Conservation (phyloP, 2,888 invertebrate genomes). For the Pocota personata region DNA sequence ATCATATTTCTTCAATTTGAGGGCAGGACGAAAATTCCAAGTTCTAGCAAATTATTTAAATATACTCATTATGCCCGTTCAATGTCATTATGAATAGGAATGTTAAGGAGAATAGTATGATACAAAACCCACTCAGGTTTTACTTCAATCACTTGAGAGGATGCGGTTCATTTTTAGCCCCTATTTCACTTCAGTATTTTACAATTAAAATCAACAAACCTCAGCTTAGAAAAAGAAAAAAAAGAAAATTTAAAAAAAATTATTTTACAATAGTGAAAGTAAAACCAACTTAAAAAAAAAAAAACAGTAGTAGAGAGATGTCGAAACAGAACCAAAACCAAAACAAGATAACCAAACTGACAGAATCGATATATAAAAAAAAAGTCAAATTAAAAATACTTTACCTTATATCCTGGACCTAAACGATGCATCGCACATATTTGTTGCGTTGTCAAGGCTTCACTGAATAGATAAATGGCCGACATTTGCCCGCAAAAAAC, state of each 20-base stretch:
- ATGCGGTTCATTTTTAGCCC: neutral
- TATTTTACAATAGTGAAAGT: neutral
- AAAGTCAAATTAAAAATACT: conserved; percentile 49
- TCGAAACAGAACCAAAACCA: neutral
- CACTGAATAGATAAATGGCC: conserved; percentile 98
- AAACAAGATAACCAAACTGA: neutral
- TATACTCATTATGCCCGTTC: no score
- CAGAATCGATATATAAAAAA: neutral
- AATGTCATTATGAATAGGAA: no score
- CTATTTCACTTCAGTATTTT: conserved; percentile 32
- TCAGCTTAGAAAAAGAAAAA: neutral
- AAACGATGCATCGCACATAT: conserved; percentile 99
- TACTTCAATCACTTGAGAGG: no score
- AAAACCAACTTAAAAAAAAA: neutral
- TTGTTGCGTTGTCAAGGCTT: conserved; percentile 98
- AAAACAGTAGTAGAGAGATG: neutral
- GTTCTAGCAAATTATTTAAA: no score
- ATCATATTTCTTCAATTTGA: no score
- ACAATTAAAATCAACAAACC: neutral
- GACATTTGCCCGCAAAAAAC: conserved; percentile 99
- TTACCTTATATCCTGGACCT: conserved; percentile 99
- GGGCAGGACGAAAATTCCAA: no score
- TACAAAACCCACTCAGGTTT: no score
- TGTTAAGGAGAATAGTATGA: no score
- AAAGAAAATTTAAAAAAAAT: neutral